Percentiles rank a stretch among this genome's conserved stretches.
Conservation (phyloP, 2,113 vertebrate species). For the Lagopus muta region DNA sequence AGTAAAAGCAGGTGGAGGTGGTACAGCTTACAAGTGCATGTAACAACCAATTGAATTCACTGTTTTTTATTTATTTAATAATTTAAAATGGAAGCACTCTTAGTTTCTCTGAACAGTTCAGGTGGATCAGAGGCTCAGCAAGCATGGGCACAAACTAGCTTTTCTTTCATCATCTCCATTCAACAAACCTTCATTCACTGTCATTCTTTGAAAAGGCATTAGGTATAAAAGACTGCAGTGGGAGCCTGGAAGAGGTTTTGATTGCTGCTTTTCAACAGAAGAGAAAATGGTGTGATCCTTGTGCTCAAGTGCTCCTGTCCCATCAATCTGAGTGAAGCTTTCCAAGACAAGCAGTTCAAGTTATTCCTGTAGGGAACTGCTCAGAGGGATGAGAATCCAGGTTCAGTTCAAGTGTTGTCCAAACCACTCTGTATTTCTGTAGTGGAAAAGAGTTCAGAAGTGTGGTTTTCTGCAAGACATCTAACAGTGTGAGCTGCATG, state of each 20-base stretch:
- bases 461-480: background rate
- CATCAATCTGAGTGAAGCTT: fast-evolving
- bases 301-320: background rate
- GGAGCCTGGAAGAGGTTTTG: background rate
- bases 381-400: background rate
- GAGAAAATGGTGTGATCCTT: background rate
- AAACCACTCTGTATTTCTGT: fast-evolving
- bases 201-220: background rate
- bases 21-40: background rate
- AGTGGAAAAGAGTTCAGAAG: background rate
- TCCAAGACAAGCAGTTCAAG: background rate
- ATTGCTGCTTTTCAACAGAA: background rate
- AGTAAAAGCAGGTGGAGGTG: background rate
- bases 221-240: background rate
- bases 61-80: background rate
- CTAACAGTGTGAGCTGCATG: background rate
- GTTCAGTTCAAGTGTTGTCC: background rate
- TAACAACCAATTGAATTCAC: background rate
- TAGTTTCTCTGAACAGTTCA: background rate
- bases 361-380: background rate
- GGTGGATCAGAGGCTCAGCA: background rate
- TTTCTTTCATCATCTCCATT: background rate
- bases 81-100: background rate
- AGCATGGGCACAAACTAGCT: background rate
- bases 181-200: background rate